phyloP scores from a whole-genome alignment of 2,113 vertebrate species.

The Nothocercus nigrocapillus region DNA sequence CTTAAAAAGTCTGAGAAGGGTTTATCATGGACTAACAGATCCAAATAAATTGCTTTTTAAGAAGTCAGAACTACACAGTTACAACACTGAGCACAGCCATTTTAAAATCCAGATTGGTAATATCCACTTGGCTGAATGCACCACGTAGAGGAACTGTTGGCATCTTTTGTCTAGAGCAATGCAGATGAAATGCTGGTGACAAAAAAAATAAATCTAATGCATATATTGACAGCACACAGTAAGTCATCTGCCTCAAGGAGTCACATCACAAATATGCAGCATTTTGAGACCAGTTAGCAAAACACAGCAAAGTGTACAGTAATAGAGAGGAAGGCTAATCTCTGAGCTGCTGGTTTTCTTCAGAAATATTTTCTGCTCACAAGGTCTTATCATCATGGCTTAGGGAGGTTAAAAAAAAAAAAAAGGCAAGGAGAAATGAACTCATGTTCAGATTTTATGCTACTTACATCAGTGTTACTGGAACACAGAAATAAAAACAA shows the following conservation, averaged over 20 bases:
- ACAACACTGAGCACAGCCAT: background rate
- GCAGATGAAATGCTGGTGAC: background rate
- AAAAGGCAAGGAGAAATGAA: background rate
- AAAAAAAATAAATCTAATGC: background rate
- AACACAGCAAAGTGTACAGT: background rate
- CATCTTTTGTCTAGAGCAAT: background rate
- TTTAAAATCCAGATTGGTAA: background rate
- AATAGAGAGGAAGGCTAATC: background rate
- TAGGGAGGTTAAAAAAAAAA: background rate
- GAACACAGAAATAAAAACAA: background rate
- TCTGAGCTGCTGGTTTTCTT: background rate
- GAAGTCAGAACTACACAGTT: background rate
- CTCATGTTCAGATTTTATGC: background rate
- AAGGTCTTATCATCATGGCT: background rate
- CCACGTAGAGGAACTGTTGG: background rate
- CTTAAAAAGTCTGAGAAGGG: slow-evolving; percentile 65
- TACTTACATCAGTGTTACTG: background rate
- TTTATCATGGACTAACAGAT: background rate
- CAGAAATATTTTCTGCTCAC: background rate
- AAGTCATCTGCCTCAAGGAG: background rate
- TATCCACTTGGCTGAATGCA: background rate
- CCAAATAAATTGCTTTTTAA: slow-evolving; percentile 42
- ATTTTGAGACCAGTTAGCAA: background rate
- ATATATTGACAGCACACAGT: background rate
- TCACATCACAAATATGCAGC: background rate